A percentile compares a stretch with the other conserved stretches of the same genome.
Evolutionary conservation across 2,113 vertebrate species (phyloP).

Genomic region (Rhabdornis inornatus): DNA sequence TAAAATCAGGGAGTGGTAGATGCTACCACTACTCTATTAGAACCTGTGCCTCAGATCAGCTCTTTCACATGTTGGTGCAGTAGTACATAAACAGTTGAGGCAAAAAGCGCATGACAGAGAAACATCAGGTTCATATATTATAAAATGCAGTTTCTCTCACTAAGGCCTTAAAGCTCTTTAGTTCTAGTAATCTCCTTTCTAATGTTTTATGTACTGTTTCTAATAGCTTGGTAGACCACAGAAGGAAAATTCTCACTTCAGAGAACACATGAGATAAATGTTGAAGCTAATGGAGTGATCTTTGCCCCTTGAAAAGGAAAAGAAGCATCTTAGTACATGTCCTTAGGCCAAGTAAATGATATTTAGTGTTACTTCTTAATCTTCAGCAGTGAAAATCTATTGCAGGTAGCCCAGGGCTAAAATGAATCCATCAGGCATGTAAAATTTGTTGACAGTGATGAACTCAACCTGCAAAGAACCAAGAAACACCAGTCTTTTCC

Average conservation of each 20-base stretch:
- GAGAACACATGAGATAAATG: conserved; percentile 28
- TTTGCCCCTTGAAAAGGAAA: conserved; percentile 8
- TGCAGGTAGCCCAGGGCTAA: background rate
- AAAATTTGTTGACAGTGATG: background rate
- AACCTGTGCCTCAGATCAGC: background rate
- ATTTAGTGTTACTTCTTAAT: background rate
- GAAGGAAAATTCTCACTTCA: conserved; percentile 36
- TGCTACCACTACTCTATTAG: background rate
- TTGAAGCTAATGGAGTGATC: conserved; percentile 47
- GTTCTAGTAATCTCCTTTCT: background rate
- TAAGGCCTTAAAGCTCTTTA: background rate
- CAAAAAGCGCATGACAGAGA: background rate
- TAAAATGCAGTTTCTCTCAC: background rate
- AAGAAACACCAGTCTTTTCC: background rate
- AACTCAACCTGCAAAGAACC: background rate
- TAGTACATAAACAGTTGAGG: background rate
- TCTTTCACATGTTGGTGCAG: background rate
- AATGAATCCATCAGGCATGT: background rate
- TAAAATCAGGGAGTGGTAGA: background rate
- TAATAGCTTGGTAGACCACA: conserved; percentile 27
- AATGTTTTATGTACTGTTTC: conserved; percentile 3
- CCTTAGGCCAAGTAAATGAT: background rate
- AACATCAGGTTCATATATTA: background rate
- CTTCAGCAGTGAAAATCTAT: background rate
- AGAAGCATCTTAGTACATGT: conserved; percentile 2